Evolutionary conservation across 2,113 vertebrate genomes (phyloP).

Genomic region (Penelope pileata): DNA sequence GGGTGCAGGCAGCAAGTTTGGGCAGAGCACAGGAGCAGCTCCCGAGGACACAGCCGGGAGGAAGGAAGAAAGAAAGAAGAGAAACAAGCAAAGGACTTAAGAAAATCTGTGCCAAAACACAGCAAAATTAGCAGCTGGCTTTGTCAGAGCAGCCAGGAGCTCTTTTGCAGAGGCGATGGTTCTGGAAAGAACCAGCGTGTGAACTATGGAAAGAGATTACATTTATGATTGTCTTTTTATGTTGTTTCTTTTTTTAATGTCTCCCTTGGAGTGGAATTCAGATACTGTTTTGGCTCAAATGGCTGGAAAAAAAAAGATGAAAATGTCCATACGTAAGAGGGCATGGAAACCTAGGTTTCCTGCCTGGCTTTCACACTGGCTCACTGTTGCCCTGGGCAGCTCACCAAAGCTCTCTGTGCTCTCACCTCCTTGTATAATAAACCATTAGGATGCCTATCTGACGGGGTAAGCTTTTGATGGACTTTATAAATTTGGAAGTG

Average conservation of each 20-base stretch:
- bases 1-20: conserved; percentile 1
- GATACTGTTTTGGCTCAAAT: neutral
- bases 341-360: neutral
- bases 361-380: neutral
- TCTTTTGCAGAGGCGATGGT: fast-evolving
- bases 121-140: neutral
- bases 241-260: neutral
- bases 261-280: neutral
- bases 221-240: neutral
- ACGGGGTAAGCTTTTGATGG: neutral
- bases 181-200: neutral
- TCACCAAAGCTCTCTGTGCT: neutral
- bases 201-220: neutral
- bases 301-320: neutral
- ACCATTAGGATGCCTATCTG: fast-evolving
- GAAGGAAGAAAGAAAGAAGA: neutral
- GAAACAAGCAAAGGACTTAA: neutral
- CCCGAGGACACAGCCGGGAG: neutral
- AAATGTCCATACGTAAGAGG: neutral
- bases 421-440: fast-evolving
- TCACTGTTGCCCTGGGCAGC: neutral
- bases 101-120: neutral
- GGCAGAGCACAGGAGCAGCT: conserved; percentile 1
- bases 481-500: neutral
- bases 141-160: neutral